These are phyloP conservation scores for Myripristis jacobus DNA, from an alignment of 2,797 vertebrate genomes.

Conservation along the genomic window DNA sequence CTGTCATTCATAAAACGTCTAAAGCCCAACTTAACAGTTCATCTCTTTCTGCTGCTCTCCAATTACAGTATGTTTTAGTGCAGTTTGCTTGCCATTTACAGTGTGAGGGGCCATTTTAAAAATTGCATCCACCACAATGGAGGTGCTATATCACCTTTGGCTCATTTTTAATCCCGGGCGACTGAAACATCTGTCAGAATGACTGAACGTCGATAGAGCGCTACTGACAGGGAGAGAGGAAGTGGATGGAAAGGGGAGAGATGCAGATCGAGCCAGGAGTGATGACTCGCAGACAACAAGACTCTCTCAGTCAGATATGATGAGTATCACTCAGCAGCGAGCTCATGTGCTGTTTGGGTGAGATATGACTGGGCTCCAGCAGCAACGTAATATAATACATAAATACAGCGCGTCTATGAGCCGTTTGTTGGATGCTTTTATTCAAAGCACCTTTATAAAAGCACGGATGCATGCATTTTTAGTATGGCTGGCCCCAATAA, in stretches of 20 bases:
- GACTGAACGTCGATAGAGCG: slow-evolving; percentile 71
- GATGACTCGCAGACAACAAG: slow-evolving; percentile 62
- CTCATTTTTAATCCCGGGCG: slow-evolving; percentile 76
- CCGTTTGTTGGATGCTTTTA: slow-evolving; percentile 49
- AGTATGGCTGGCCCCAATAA: slow-evolving; percentile 23
- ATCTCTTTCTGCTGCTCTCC: slow-evolving; percentile 39
- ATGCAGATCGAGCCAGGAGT: slow-evolving; percentile 64
- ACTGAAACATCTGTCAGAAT: slow-evolving; percentile 76
- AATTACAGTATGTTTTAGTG: slow-evolving; percentile 60
- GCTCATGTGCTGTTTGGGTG: slow-evolving; percentile 19
- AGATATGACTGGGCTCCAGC: slow-evolving; percentile 28
- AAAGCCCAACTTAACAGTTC: slow-evolving; percentile 44
- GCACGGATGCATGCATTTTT: slow-evolving; percentile 20
- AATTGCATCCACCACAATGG: slow-evolving; percentile 68
- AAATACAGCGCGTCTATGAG: slow-evolving; percentile 10
- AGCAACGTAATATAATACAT: slow-evolving; percentile 16
- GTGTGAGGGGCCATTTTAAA: slow-evolving; percentile 66
- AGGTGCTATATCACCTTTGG: slow-evolving; percentile 65
- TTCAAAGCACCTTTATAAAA: slow-evolving; percentile 10
- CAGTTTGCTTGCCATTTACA: slow-evolving; percentile 61
- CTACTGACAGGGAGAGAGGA: slow-evolving; percentile 40
- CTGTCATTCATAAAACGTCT: slow-evolving; percentile 35
- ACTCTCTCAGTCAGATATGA: slow-evolving; percentile 60
- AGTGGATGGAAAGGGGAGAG: slow-evolving; percentile 10
- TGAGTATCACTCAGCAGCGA: slow-evolving; percentile 62